Conservation (phyloP, 1,140 invertebrate genomes). For the Anastatus disparis region DNA sequence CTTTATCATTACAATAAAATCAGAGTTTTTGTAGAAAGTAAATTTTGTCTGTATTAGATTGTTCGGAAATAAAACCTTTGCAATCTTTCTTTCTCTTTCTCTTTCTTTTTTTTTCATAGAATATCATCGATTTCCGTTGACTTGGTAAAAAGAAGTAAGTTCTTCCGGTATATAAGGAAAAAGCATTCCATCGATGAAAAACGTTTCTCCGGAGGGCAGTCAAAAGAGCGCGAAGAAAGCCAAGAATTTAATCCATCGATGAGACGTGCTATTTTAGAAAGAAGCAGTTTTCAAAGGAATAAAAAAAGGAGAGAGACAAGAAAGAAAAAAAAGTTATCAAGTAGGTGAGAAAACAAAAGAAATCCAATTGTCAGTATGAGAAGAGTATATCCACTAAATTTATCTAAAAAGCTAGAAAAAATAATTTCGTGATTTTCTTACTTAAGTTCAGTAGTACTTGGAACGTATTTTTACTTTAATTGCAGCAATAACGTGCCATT, state of each 20-base stretch:
- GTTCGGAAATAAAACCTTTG: neutral
- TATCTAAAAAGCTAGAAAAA: too few relatives aligned
- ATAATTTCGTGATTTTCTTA: too few relatives aligned
- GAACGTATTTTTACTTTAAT: too few relatives aligned
- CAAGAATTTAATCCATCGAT: constrained; percentile 34
- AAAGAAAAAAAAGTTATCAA: too few relatives aligned
- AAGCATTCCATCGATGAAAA: constrained; percentile 17
- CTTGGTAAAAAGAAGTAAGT: constrained; percentile 1
- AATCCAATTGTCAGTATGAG: too few relatives aligned
- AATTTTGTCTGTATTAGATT: neutral
- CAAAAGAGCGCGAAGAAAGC: constrained; percentile 20
- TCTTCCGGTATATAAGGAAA: neutral
- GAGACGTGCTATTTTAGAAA: constrained; percentile 13
- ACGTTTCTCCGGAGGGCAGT: constrained; percentile 20
- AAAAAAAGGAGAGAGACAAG: too few relatives aligned
- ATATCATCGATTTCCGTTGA: neutral
- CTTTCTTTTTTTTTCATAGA: too few relatives aligned
- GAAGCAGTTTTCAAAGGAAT: constrained; percentile 10
- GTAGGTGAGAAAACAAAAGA: too few relatives aligned
- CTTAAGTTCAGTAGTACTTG: too few relatives aligned
- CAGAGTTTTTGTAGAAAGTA: neutral
- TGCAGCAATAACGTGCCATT: too few relatives aligned
- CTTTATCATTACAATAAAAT: too few relatives aligned
- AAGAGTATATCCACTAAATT: too few relatives aligned
- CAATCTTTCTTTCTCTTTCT: neutral